A percentile compares a stretch with the other conserved stretches of the same genome.
phyloP scores from a whole-genome alignment of 37 sponge, comb jelly and placozoan species.

The Cladorhizidae sp. region DNA sequence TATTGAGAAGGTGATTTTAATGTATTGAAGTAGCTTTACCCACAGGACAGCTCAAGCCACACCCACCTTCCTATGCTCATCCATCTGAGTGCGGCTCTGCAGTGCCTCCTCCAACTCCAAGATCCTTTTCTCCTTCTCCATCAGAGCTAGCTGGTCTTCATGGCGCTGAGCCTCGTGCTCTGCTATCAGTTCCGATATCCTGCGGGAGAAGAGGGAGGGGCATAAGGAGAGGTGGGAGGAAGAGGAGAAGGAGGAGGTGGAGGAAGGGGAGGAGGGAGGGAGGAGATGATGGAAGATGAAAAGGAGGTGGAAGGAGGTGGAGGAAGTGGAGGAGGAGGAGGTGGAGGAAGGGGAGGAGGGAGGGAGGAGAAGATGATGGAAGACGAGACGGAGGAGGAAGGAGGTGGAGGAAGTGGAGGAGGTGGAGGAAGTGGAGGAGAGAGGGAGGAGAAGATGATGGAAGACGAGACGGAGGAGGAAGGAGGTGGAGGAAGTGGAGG shows the following conservation, averaged over 20 bases:
- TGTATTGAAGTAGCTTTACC: background rate
- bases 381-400: background rate
- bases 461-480: no score
- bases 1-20: no score
- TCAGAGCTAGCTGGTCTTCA: constrained; percentile 15
- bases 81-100: constrained; percentile 24
- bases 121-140: constrained; percentile 58
- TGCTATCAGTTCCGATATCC: constrained; percentile 25
- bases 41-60: background rate
- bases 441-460: no score
- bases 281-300: background rate
- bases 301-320: background rate
- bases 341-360: background rate
- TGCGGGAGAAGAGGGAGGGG: background rate
- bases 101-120: constrained; percentile 65
- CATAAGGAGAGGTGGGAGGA: background rate
- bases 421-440: no score
- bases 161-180: constrained; percentile 35
- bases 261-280: background rate
- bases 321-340: background rate
- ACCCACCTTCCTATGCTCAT: constrained; percentile 64
- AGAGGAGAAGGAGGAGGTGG: background rate
- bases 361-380: background rate
- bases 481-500: no score
- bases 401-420: no score